A percentile compares a stretch with the other conserved stretches of the same genome.
Conservation (phyloP, 2,888 invertebrate genomes). For the Heterodera filipjevi region DNA sequence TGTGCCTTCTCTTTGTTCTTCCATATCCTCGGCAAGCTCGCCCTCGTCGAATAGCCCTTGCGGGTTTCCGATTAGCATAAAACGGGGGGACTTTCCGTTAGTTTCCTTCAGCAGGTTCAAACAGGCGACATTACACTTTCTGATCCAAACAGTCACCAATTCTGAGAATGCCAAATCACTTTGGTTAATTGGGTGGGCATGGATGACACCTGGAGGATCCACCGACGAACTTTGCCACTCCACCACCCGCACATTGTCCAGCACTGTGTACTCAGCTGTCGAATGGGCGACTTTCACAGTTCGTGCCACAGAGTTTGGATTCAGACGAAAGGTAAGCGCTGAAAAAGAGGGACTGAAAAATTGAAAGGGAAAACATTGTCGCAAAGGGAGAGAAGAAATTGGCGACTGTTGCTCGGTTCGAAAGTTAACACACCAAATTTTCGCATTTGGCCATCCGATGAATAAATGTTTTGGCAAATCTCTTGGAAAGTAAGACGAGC, state of each 20-base stretch:
- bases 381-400: too few relatives aligned
- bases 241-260: constrained; percentile 17
- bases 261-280: constrained; percentile 24
- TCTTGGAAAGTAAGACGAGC: constrained; percentile 28
- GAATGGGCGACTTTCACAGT: constrained; percentile 6
- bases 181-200: neutral
- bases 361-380: too few relatives aligned
- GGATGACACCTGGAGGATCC: constrained; percentile 5
- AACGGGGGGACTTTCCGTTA: constrained; percentile 32
- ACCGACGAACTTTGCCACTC: constrained; percentile 19
- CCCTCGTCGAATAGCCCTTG: constrained; percentile 34
- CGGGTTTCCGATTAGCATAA: constrained; percentile 35
- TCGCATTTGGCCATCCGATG: constrained; percentile 19
- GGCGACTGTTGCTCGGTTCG: too few relatives aligned
- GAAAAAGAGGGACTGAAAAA: neutral
- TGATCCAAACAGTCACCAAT: constrained; percentile 39
- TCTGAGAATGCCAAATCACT: neutral
- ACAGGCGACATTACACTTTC: constrained; percentile 40
- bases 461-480: constrained; percentile 19
- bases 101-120: constrained; percentile 26
- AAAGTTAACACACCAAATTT: constrained; percentile 33
- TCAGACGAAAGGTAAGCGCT: constrained; percentile 17
- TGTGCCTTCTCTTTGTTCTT: neutral
- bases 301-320: neutral
- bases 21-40: neutral